phyloP scores from a whole-genome alignment of 2,888 invertebrate genomes.

The Siphonodentalium dalli region DNA sequence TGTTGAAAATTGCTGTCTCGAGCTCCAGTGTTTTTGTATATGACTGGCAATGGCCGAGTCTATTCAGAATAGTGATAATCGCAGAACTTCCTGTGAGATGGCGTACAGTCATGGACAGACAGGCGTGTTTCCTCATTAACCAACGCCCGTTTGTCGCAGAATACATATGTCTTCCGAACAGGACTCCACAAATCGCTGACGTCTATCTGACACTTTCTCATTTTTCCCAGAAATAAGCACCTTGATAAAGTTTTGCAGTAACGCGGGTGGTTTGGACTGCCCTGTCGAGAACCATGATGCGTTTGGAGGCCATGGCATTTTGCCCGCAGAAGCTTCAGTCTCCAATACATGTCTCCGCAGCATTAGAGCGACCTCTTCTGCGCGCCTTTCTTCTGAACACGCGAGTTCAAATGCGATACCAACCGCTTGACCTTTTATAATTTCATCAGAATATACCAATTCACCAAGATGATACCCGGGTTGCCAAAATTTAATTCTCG shows the following conservation, averaged over 20 bases:
- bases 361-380: slow-evolving; percentile 11
- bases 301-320: slow-evolving; percentile 13
- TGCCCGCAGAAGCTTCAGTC: neutral
- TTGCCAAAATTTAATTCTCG: slow-evolving; percentile 8
- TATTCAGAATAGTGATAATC: slow-evolving; percentile 11
- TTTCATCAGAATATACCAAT: slow-evolving; percentile 8
- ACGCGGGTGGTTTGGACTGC: neutral
- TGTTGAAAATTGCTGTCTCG: slow-evolving; percentile 15
- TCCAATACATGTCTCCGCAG: neutral
- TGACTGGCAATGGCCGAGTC: slow-evolving; percentile 11
- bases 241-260: neutral
- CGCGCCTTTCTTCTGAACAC: slow-evolving; percentile 5
- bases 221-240: slow-evolving; percentile 2
- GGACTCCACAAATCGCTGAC: slow-evolving; percentile 1
- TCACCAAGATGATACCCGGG: slow-evolving; percentile 4
- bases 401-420: slow-evolving; percentile 10
- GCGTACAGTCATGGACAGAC: slow-evolving; percentile 4
- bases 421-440: slow-evolving; percentile 12
- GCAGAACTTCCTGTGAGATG: slow-evolving; percentile 13
- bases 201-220: neutral
- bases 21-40: slow-evolving; percentile 10
- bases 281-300: neutral
- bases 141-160: slow-evolving; percentile 6
- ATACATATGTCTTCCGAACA: slow-evolving; percentile 13
- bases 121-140: slow-evolving; percentile 10